These are phyloP conservation scores for Calameuta filiformis DNA, from an alignment of 2,888 invertebrate genomes.

Conservation along the genomic window DNA sequence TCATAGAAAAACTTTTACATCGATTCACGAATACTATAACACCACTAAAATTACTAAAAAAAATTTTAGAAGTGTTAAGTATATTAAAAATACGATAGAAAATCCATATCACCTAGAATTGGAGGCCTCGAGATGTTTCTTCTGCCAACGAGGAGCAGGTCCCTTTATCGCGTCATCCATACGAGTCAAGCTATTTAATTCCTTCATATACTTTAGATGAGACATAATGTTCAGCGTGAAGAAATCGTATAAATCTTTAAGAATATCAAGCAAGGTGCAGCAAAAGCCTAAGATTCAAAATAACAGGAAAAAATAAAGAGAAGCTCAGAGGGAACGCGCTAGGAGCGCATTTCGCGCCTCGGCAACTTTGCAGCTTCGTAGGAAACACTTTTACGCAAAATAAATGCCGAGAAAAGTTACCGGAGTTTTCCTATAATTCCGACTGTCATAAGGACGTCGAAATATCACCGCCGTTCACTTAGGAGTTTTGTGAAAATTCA, in stretches of 20 bases:
- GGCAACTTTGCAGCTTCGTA: background rate
- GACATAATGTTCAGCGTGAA: constrained; percentile 70
- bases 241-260: background rate
- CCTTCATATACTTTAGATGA: constrained; percentile 84
- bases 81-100: constrained; percentile 6
- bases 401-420: background rate
- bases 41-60: background rate
- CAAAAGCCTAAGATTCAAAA: background rate
- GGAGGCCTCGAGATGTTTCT: constrained; percentile 74
- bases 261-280: background rate
- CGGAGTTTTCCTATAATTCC: background rate
- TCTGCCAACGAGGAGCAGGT: constrained; percentile 83
- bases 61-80: background rate
- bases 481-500: background rate
- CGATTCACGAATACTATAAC: background rate
- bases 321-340: background rate
- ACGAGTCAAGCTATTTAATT: constrained; percentile 80
- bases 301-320: background rate
- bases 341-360: constrained; percentile 1
- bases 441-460: background rate
- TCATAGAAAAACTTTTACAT: background rate
- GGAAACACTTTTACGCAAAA: background rate
- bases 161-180: constrained; percentile 86
- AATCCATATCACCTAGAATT: constrained; percentile 44
- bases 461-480: constrained; percentile 5